Evolutionary conservation across 2,797 vertebrate species (phyloP), one percentile per base, ranked within the genome.

Genomic region (Galaxias olidus): DNA sequence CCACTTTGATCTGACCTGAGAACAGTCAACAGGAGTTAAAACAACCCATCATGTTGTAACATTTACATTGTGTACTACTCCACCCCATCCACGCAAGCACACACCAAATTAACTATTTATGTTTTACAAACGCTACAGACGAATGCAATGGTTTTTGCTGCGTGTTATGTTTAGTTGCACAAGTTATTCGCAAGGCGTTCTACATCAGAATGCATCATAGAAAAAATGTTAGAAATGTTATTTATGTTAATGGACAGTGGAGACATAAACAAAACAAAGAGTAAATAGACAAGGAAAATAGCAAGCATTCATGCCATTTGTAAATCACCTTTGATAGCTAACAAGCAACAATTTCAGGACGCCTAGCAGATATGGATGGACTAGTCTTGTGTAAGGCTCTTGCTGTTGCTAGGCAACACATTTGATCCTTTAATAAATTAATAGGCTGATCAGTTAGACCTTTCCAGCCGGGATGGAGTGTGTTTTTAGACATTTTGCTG

Each of bases 341-440:
- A 78, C 44, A 11, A 12, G 64, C 55, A 50, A 11, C 17, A 1
- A 59, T 55, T 65, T 56, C 51, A 51, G 30, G 60, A 46, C 47
- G 68, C 60, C 0, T 69, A 75, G 56, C 75, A 50, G 41, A 51
- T 63, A 45, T 64, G 61, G 71, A 75, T 72, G 60, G 66, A 84
- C 68, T 60, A 65, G 63, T 58, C 6, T 54, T 74, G 74, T 80
- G 66, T 75, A 65, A 81, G 65, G 73, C 66, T 81, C 54, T 61
- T 48, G 42, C 54, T 0, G 83, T 88, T 87, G 81, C 89, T 82
- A 88, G 64, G 87, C 86, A 86, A 89, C 84, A 71, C 59, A 59
- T 72, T 74, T 79, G 75, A 79, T 78, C 67, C 73, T 82, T 84
- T 82, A 83, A 88, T 84, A 86, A 83, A 87, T 85, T 59, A 81